phyloP scores from a whole-genome alignment of 2,888 invertebrate species.

The Bruchidius siliquastri region DNA sequence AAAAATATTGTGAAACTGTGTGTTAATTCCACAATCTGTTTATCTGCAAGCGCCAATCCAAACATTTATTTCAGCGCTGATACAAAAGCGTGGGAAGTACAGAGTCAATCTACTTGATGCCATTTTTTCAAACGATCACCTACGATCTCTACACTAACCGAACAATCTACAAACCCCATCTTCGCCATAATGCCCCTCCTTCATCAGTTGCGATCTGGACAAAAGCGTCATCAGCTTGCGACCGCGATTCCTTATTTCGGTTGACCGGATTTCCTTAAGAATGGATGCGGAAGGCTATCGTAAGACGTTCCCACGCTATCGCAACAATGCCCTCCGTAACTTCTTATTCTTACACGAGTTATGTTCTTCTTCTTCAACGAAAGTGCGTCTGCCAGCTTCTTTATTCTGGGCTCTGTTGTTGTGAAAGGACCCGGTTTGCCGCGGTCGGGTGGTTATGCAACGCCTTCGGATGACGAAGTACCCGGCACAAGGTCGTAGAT shows the following conservation, averaged over 20 bases:
- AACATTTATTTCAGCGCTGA: too few species aligned
- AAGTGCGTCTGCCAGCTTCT: not conserved
- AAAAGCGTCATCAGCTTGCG: not conserved
- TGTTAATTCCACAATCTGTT: too few species aligned
- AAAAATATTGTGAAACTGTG: too few species aligned
- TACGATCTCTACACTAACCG: too few species aligned
- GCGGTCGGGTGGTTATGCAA: not conserved
- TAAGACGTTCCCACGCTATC: not conserved
- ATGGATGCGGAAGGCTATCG: not conserved
- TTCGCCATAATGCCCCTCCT: not conserved
- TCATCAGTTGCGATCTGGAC: not conserved
- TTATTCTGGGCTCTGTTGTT: not conserved
- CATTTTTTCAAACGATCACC: not conserved
- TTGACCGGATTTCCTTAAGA: not conserved
- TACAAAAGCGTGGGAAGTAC: not conserved
- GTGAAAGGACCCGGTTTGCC: not conserved
- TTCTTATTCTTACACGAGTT: not conserved
- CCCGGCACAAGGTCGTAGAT: not conserved
- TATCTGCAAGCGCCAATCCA: too few species aligned
- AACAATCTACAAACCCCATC: not conserved
- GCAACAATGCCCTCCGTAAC: not conserved
- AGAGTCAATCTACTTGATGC: not conserved
- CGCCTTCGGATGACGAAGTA: not conserved
- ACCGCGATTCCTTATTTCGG: not conserved
- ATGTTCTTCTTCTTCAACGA: not conserved